Evolutionary conservation across 2,888 invertebrate species (phyloP).

Genomic region (Byasa hedistus): DNA sequence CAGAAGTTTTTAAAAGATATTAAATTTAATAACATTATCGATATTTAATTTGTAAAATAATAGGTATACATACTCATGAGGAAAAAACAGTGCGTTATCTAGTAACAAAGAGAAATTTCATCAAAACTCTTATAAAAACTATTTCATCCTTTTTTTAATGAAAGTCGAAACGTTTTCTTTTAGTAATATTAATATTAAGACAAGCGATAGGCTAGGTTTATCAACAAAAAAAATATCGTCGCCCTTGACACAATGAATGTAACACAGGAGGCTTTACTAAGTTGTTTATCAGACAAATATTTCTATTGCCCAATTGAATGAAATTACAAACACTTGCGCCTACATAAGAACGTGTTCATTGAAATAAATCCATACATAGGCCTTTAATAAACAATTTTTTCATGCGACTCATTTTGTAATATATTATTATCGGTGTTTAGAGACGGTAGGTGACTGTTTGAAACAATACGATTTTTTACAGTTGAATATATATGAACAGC

Average conservation of each 20-base stretch:
- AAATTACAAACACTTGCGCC: conserved; percentile 15
- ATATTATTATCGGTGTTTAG: conserved; percentile 19
- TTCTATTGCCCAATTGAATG: conserved; percentile 6
- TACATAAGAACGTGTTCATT: conserved; percentile 17
- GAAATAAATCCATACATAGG: conserved; percentile 2
- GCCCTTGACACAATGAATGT: conserved; percentile 17
- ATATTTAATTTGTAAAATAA: no score
- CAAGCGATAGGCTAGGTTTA: background rate
- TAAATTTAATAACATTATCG: no score
- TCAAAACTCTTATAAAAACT: no score
- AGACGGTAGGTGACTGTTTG: conserved; percentile 1
- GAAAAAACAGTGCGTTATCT: no score
- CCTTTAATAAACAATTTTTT: conserved; percentile 5
- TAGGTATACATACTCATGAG: no score
- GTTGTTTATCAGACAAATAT: conserved; percentile 19
- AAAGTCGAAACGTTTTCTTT: no score
- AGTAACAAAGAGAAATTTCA: no score
- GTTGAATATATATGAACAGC: conserved; percentile 4
- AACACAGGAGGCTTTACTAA: conserved; percentile 7
- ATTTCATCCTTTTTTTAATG: no score
- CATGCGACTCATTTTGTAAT: conserved; percentile 21
- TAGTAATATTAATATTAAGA: no score
- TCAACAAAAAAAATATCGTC: background rate
- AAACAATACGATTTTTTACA: conserved; percentile 22
- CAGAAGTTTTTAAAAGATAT: no score